Conservation (phyloP, 2,888 invertebrate species). For the Leucophenga montana region DNA sequence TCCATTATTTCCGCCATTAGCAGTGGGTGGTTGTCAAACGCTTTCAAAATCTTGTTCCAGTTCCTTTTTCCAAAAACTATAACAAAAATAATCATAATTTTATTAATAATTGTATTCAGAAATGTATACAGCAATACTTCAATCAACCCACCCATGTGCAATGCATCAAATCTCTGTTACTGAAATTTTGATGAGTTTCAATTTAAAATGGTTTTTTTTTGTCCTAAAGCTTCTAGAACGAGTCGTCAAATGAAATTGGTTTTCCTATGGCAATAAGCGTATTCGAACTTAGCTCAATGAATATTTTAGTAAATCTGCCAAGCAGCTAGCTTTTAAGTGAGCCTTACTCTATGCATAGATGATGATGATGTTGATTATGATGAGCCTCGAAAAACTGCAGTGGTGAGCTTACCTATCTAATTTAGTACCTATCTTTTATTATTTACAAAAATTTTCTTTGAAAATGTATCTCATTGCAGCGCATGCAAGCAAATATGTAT, state of each 20-base stretch:
- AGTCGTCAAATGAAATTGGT: slow-evolving; percentile 51
- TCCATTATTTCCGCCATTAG: too few relatives aligned
- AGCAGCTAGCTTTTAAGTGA: slow-evolving; percentile 22
- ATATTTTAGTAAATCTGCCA: slow-evolving; percentile 24
- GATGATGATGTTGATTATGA: too few relatives aligned
- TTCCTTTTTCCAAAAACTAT: too few relatives aligned
- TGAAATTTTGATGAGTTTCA: neutral
- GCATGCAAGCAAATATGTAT: too few relatives aligned
- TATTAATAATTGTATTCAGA: too few relatives aligned
- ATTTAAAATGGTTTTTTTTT: slow-evolving; percentile 30
- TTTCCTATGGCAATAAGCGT: slow-evolving; percentile 14
- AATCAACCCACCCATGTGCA: too few relatives aligned
- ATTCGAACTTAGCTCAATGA: slow-evolving; percentile 19
- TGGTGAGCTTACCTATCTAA: neutral
- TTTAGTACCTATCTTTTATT: too few relatives aligned
- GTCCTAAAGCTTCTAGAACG: slow-evolving; percentile 52
- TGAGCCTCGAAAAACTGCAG: too few relatives aligned
- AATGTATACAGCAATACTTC: too few relatives aligned
- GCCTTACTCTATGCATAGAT: slow-evolving; percentile 8
- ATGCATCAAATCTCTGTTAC: slow-evolving; percentile 2
- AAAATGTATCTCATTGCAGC: neutral
- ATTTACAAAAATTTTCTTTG: neutral
- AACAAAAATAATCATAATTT: too few relatives aligned
- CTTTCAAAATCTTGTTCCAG: too few relatives aligned
- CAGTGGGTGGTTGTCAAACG: too few relatives aligned